Conservation (phyloP, 1,140 invertebrate species). For the Sycophila sp. region DNA sequence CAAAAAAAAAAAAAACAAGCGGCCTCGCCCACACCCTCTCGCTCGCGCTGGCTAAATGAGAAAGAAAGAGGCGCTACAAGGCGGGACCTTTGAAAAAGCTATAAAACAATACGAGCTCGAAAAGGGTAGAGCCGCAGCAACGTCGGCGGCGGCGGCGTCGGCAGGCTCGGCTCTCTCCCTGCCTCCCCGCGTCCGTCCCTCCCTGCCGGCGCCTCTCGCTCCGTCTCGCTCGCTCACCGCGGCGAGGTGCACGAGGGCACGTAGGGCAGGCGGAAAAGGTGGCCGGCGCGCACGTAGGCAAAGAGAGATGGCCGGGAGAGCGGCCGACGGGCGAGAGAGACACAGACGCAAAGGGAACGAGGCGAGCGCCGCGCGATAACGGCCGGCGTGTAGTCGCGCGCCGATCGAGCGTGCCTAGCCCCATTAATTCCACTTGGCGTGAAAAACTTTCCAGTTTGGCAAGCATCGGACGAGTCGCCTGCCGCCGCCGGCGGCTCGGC, state of each 20-base stretch:
- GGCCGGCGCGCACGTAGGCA: not conserved
- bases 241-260: not conserved
- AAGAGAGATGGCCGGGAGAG: constrained; percentile 8
- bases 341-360: not conserved
- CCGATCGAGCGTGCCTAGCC: constrained; percentile 28
- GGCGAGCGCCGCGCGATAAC: constrained; percentile 9
- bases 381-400: not conserved
- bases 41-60: constrained; percentile 7
- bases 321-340: not conserved
- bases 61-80: constrained; percentile 27
- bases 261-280: not conserved
- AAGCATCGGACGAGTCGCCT: constrained; percentile 33
- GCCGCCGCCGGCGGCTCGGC: not conserved
- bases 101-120: constrained; percentile 34
- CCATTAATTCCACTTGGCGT: constrained; percentile 43
- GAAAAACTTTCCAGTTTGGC: constrained; percentile 44
- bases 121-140: constrained; percentile 13
- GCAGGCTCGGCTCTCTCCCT: no score
- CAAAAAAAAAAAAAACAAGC: constrained; percentile 2
- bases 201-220: no score
- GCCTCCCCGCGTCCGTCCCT: no score
- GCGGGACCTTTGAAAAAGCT: constrained; percentile 38
- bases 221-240: no score
- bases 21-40: not conserved
- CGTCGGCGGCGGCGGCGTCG: not conserved